phyloP scores from a whole-genome alignment of 2,797 vertebrate genomes.

The Megalops cyprinoides region DNA sequence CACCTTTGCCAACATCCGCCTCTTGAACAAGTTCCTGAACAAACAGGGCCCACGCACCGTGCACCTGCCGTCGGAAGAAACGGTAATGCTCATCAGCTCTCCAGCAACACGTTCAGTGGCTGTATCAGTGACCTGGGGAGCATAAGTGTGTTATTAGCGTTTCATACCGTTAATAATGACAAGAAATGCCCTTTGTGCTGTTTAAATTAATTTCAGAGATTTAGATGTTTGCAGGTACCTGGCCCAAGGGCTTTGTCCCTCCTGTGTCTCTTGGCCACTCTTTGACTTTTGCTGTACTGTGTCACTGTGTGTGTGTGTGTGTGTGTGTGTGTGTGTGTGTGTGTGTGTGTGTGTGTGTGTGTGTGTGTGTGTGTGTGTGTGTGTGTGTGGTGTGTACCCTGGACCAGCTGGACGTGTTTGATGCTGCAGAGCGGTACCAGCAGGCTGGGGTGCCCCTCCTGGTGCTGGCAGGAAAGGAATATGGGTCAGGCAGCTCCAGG shows the following conservation, averaged over 20 bases:
- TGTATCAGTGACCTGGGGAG: no score
- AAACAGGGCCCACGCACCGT: constrained; percentile 91
- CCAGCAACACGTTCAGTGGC: no score
- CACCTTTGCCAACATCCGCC: constrained; percentile 95
- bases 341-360: neutral
- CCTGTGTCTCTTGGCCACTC: no score
- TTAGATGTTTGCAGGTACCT: no score
- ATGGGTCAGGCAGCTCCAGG: constrained; percentile 94
- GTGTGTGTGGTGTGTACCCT: neutral
- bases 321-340: neutral
- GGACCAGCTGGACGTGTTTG: constrained; percentile 90
- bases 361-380: neutral
- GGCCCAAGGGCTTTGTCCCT: no score
- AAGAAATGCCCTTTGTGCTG: no score
- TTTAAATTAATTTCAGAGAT: no score
- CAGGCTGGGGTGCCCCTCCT: constrained; percentile 81
- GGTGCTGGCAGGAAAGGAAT: constrained; percentile 93
- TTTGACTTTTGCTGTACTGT: no score
- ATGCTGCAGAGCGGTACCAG: constrained; percentile 88
- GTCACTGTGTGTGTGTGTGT: neutral
- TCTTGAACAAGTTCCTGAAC: constrained; percentile 93
- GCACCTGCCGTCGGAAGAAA: constrained; percentile 87
- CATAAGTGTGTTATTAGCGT: no score
- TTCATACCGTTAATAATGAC: no score
- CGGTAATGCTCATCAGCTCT: constrained; percentile 67